Evolutionary conservation across 2,797 vertebrate genomes (phyloP).

Genomic region (Liparis tanakae): DNA sequence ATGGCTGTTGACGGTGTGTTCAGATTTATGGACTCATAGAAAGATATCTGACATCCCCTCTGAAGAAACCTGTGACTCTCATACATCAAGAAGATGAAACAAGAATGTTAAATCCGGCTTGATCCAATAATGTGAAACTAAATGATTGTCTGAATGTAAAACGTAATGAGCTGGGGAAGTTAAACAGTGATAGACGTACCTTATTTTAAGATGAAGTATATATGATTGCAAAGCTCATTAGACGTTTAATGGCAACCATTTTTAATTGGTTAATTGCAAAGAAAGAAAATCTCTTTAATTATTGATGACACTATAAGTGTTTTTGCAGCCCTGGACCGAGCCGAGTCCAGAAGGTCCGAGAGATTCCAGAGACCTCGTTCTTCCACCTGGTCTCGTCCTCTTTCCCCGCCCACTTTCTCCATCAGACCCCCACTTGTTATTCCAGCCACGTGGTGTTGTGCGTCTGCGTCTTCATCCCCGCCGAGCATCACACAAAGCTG

Average conservation of each 20-base stretch:
- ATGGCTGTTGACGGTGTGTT: no score
- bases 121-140: no score
- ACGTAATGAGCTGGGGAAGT: background rate
- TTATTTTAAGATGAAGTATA: background rate
- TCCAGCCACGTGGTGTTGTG: slow-evolving; percentile 1
- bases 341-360: slow-evolving; percentile 1
- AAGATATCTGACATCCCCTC: no score
- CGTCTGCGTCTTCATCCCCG: slow-evolving; percentile 12
- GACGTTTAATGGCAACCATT: background rate
- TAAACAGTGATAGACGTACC: background rate
- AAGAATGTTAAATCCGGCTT: no score
- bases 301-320: background rate
- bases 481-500: background rate
- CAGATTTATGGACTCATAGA: no score
- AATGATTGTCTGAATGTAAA: background rate
- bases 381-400: slow-evolving; percentile 37
- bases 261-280: background rate
- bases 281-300: background rate
- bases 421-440: slow-evolving; percentile 48
- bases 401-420: slow-evolving; percentile 61
- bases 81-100: no score
- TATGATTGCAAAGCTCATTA: no score
- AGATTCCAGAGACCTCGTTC: slow-evolving; percentile 11
- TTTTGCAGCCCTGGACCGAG: background rate
- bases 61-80: no score